Percentiles rank a stretch among this genome's conserved stretches.
These are phyloP conservation scores for Australoheros facetus DNA, from an alignment of 2,797 vertebrate genomes.

Conservation along the genomic window DNA sequence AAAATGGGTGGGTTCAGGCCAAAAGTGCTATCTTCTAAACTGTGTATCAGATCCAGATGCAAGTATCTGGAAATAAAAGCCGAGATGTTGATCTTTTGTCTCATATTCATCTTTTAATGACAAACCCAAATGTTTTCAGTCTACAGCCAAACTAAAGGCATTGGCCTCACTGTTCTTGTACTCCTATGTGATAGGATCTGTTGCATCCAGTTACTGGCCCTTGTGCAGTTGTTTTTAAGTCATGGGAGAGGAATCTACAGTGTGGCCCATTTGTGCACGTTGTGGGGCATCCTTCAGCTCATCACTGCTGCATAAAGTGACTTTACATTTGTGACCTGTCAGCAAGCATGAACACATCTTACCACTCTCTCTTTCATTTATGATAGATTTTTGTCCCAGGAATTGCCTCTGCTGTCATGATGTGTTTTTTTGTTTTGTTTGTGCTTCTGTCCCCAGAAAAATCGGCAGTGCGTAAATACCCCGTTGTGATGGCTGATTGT, in stretches of 20 bases:
- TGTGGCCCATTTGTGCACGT: not conserved
- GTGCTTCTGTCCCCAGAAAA: not conserved
- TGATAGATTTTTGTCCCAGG: conserved; percentile 21
- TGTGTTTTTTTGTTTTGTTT: not conserved
- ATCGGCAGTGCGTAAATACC: conserved; percentile 1
- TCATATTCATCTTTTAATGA: too few relatives aligned
- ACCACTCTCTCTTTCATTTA: conserved; percentile 16
- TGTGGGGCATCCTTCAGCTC: not conserved
- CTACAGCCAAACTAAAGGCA: too few relatives aligned
- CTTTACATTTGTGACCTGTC: conserved; percentile 20
- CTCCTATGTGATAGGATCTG: not conserved
- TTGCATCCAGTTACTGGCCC: not conserved
- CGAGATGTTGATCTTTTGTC: too few relatives aligned
- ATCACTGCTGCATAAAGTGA: not conserved
- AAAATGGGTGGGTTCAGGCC: too few relatives aligned
- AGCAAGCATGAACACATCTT: conserved; percentile 13
- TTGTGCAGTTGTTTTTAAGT: not conserved
- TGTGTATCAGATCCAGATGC: too few relatives aligned
- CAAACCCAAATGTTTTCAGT: too few relatives aligned
- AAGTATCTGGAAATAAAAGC: too few relatives aligned
- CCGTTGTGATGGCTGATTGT: conserved; percentile 37
- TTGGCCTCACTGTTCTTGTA: too few relatives aligned
- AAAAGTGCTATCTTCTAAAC: too few relatives aligned
- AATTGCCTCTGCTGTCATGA: conserved; percentile 12
- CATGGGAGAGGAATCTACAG: not conserved